Base-by-base conservation (phyloP, 2,888 invertebrate genomes). In the Crossocerus cetratus region DNA sequence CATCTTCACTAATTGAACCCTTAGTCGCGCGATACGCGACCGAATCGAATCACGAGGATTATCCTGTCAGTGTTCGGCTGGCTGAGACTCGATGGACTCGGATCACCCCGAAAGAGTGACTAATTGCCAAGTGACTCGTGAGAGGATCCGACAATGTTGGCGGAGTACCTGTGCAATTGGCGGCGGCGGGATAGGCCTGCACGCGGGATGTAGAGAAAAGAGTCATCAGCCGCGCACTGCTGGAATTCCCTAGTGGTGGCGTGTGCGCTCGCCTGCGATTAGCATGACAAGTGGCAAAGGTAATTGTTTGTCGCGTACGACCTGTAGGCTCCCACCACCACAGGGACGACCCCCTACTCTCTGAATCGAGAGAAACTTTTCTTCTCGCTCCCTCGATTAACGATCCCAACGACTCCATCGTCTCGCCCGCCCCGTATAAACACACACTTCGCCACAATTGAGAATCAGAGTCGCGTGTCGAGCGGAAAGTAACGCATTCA, bases 251-350 rank as follows among this genome's bases (percentile, higher is more conserved):
- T 71, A 62, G 74, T 64, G 32, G 32, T 32, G 32, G 32, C 32
- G 32, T 1, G 74, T 67, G 67, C 76, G 58, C 69, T 75, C 72
- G 64, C 62, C 74, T 65, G 65, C 77, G 80, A 85, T 85, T 85
- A 85, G 83, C 84, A 85, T 84, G 82, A 84, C 84, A 83, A 83
- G 78, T 77, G 81, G 32, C 32, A 78, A 82, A 76, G 76, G 77
- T 80, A 80, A 84, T 84, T 83, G 82, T 84, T 79, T 76, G 69
- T 59, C 72, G 82, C 73, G 81, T 78, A 85, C 81, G 82, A 83
- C 75, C 79, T 58, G 79, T 68, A 78, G 80, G 81, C 80, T 73
- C 65, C 3, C 2, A 32, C 32, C 8, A 5, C 32, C 8, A 32
- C 8, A 5, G 69, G 61, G 55, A 20, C 74, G n/a, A n/a, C 73